Base-by-base conservation (phyloP, 2,113 vertebrate species). In the Tachysurus vachellii region DNA sequence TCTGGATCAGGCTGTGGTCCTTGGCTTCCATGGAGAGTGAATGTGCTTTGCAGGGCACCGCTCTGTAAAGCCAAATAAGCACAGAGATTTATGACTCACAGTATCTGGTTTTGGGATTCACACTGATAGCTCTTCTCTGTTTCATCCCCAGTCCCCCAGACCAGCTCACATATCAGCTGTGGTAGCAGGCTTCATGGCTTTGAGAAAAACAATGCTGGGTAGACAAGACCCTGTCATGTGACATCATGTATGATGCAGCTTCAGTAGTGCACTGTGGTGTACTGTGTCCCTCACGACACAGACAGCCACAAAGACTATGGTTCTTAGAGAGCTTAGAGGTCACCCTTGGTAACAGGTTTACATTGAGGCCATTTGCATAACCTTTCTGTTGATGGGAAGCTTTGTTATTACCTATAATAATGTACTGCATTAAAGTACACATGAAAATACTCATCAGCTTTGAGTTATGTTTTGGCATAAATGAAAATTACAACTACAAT, bases 131-230 rank as follows among this genome's bases (percentile, higher is more conserved):
- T 87, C 77, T 50, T 87, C 83, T 76, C 50, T 80, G 31, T 87
- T 91, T 83, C 42, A 28, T 66, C 68, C 53, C 75, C 71, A 83
- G 83, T 70, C 53, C 84, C 76, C 83, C 73, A 64, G 80, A 84
- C 53, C 79, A 11, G 70, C 89, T 92, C 89, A 87, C 88, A 92
- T 92, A 54, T 91, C 89, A 89, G 91, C 85, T 90, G 87, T 47
- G 50, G 88, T 92, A 94, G 88, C 94, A 94, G 93, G 93, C 82
- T 95, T 95, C 93, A 95, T 81, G 90, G 92, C 91, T 92, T 91
- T 89, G 88, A 83, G 92, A 86, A 91, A 94, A 93, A 91, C 80
- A 93, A 93, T 89, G 85, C 90, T 80, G 77, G 57, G 88, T 89
- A 89, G 75, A 86, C 91, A 93, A 92, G 93, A 92, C 92, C 87